Conservation (phyloP, 1,140 invertebrate genomes). For the Ceratina japonica region DNA sequence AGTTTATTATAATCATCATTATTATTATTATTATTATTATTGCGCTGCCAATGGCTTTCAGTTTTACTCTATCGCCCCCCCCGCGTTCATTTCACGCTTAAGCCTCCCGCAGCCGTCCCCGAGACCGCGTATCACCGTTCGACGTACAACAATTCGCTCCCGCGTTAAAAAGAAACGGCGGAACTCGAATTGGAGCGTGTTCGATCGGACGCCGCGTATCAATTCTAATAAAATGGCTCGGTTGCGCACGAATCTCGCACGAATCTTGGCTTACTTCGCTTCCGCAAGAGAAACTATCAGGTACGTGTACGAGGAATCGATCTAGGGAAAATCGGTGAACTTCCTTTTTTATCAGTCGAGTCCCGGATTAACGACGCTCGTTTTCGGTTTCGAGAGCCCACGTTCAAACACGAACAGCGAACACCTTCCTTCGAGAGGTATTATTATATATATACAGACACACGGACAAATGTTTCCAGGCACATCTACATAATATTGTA, state of each 20-base stretch:
- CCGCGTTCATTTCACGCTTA: constrained; percentile 57
- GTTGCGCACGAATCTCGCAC: constrained; percentile 18
- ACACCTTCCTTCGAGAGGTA: constrained; percentile 25
- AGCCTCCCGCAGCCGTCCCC: background rate
- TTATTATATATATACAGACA: constrained; percentile 31
- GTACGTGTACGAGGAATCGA: constrained; percentile 2
- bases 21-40: constrained; percentile 17
- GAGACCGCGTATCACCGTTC: background rate
- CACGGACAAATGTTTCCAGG: constrained; percentile 29
- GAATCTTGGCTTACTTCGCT: background rate
- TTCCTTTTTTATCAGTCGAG: no score
- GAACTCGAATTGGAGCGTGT: no score
- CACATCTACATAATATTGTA: constrained; percentile 1
- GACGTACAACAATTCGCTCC: background rate
- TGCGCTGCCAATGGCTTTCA: constrained; percentile 62
- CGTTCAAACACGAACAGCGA: constrained; percentile 47
- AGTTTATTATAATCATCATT: background rate
- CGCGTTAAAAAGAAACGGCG: no score
- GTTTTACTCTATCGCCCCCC: constrained; percentile 34
- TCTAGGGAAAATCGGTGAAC: background rate
- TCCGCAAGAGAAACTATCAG: constrained; percentile 6
- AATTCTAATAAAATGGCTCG: background rate
- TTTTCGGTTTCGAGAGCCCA: constrained; percentile 15
- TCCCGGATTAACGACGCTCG: background rate
- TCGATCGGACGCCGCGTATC: background rate